These are phyloP conservation scores for Peucedramus taeniatus DNA, from an alignment of 2,113 vertebrate species.

Conservation along the genomic window DNA sequence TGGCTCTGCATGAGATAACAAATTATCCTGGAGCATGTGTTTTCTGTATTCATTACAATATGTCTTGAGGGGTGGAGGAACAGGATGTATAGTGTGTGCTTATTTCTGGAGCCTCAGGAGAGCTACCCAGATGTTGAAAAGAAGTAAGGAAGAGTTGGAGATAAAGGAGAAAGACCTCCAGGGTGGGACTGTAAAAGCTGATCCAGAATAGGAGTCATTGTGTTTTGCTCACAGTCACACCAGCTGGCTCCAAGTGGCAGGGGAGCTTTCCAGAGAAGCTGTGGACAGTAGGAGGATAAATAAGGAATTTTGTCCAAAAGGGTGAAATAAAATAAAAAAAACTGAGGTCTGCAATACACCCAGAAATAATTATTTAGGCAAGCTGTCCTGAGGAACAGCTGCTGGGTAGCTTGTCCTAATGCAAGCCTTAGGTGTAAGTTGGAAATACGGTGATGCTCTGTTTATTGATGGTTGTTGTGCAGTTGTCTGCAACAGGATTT, in stretches of 20 bases:
- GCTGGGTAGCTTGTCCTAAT: background rate
- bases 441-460: background rate
- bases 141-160: background rate
- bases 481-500: background rate
- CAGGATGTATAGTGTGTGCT: background rate
- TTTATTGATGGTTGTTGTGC: background rate
- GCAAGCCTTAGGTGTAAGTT: background rate
- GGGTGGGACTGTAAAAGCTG: background rate
- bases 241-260: conserved; percentile 13
- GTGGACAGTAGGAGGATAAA: background rate
- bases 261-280: conserved; percentile 23
- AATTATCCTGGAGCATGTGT: background rate
- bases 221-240: conserved; percentile 21
- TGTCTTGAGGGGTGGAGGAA: background rate
- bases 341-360: background rate
- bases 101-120: conserved; percentile 48
- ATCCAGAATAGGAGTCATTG: conserved; percentile 11
- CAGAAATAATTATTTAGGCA: background rate
- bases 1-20: conserved; percentile 13
- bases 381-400: background rate
- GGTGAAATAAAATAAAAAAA: background rate
- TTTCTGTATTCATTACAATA: background rate
- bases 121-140: conserved; percentile 31
- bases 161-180: conserved; percentile 3
- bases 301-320: background rate